phyloP scores from a whole-genome alignment of 2,113 vertebrate genomes.

The Notiomystis cincta region DNA sequence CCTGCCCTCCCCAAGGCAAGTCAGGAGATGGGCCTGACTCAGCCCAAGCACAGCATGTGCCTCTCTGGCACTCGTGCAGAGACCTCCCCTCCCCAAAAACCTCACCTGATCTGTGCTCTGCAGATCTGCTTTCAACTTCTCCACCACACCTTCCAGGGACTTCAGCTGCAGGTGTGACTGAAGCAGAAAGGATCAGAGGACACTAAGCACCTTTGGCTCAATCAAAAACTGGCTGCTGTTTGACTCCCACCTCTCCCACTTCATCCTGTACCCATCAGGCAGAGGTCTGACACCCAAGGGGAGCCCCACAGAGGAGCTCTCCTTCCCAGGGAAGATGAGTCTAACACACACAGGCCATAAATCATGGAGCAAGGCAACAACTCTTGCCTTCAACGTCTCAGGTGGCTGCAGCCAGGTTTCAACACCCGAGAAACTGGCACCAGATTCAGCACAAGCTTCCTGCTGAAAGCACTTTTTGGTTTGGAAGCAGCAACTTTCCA shows the following conservation, averaged over 20 bases:
- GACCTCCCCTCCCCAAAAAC: not conserved
- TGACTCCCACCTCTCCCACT: not conserved
- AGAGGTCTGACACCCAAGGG: not conserved
- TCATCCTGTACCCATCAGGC: not conserved
- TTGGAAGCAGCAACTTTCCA: not conserved
- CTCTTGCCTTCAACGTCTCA: not conserved
- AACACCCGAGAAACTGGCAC: not conserved
- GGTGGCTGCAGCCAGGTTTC: not conserved
- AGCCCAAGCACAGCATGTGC: fast-evolving
- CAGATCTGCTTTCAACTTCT: slow-evolving; percentile 78
- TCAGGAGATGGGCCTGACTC: not conserved
- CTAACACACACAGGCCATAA: not conserved
- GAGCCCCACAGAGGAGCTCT: not conserved
- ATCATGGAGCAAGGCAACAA: not conserved
- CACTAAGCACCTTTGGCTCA: not conserved
- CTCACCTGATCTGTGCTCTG: slow-evolving; percentile 82
- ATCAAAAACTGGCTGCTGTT: not conserved
- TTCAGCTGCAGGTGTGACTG: slow-evolving; percentile 81
- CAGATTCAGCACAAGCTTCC: not conserved
- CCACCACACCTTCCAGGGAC: slow-evolving; percentile 75
- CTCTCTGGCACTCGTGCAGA: fast-evolving
- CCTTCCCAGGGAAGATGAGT: not conserved
- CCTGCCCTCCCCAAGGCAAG: not conserved
- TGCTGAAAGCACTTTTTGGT: not conserved
- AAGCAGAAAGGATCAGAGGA: not conserved